These are phyloP conservation scores for Melanargia galathea DNA, from an alignment of 2,888 invertebrate species.

Conservation along the genomic window DNA sequence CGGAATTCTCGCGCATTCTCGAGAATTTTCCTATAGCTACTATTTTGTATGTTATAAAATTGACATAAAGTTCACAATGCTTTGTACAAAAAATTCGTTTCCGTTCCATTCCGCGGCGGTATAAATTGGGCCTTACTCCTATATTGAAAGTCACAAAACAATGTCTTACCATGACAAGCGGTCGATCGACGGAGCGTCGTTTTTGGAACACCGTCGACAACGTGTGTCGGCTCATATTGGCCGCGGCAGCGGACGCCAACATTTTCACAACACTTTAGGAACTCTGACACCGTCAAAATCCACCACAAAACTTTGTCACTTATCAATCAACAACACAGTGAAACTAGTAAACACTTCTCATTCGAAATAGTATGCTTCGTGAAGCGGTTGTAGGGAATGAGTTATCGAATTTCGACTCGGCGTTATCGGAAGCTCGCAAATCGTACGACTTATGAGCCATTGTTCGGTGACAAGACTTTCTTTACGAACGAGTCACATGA, in stretches of 20 bases:
- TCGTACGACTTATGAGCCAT: slow-evolving; percentile 10
- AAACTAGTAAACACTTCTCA: background rate
- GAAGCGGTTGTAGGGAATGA: background rate
- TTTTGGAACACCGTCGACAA: slow-evolving; percentile 68
- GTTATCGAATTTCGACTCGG: background rate
- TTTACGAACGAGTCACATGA: slow-evolving; percentile 25
- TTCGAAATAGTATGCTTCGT: background rate
- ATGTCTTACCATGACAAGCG: slow-evolving; percentile 42
- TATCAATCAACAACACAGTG: slow-evolving; percentile 37
- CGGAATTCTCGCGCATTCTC: too few relatives aligned
- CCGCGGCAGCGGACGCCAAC: slow-evolving; percentile 62
- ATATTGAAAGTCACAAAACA: background rate
- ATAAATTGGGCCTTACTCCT: too few relatives aligned
- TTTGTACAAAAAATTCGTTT: too few relatives aligned
- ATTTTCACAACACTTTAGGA: slow-evolving; percentile 47
- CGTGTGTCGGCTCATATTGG: slow-evolving; percentile 60
- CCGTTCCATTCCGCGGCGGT: too few relatives aligned
- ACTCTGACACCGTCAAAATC: slow-evolving; percentile 27
- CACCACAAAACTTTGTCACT: slow-evolving; percentile 12
- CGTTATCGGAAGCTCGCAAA: slow-evolving; percentile 1
- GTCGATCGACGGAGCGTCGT: slow-evolving; percentile 46
- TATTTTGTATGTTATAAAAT: too few relatives aligned
- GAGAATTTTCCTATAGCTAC: too few relatives aligned
- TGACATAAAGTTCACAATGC: too few relatives aligned
- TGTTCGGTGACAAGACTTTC: slow-evolving; percentile 26